Conservation (phyloP, 2,797 vertebrate species). For the Atherinosoma microstoma region DNA sequence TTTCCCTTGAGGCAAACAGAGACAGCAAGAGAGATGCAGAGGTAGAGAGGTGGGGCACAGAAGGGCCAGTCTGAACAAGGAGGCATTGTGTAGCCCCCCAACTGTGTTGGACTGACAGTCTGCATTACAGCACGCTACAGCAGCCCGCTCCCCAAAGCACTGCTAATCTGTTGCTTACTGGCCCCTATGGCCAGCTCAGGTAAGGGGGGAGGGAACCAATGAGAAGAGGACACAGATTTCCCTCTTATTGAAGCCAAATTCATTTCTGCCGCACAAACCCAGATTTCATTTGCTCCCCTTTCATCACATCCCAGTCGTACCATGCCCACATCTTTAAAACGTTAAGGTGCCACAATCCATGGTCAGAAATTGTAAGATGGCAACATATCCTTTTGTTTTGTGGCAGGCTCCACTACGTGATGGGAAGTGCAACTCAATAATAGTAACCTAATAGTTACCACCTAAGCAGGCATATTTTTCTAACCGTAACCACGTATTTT, state of each 20-base stretch:
- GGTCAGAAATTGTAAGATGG: neutral
- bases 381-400: neutral
- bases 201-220: conserved; percentile 39
- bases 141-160: conserved; percentile 68
- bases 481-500: neutral
- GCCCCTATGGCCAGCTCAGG: conserved; percentile 60
- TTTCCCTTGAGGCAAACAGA: conserved; percentile 54
- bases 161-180: conserved; percentile 70
- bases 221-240: conserved; percentile 9
- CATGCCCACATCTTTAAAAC: neutral
- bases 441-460: neutral
- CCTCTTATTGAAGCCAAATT: conserved; percentile 13
- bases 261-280: neutral
- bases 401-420: neutral
- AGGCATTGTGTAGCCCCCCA: conserved; percentile 79
- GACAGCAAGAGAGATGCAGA: conserved; percentile 50
- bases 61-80: conserved; percentile 76
- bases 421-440: neutral
- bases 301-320: neutral
- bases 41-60: conserved; percentile 67
- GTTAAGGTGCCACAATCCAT: neutral
- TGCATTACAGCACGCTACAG: conserved; percentile 77
- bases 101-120: conserved; percentile 78
- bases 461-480: neutral
- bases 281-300: neutral